These are phyloP conservation scores for Eremophila alpestris DNA, from an alignment of 2,797 vertebrate species.

Conservation along the genomic window DNA sequence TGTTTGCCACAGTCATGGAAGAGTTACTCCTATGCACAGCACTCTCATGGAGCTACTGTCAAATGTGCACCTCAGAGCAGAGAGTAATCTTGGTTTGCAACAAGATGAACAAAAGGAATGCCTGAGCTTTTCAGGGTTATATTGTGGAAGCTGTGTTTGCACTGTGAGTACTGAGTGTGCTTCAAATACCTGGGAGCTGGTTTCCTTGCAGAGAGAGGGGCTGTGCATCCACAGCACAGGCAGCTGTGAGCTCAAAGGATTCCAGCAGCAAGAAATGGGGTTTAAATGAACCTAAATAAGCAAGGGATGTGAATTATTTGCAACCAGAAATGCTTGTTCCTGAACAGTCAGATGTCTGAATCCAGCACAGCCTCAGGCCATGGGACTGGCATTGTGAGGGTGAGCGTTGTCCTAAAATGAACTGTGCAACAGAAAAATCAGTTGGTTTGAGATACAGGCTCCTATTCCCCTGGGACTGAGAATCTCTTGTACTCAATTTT, in stretches of 20 bases:
- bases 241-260: not conserved
- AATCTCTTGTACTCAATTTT: conserved; percentile 4
- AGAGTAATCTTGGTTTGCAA: not conserved
- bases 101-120: not conserved
- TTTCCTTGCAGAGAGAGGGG: not conserved
- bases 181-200: not conserved
- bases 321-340: not conserved
- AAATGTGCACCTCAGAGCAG: accelerated
- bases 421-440: not conserved
- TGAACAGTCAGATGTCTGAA: conserved; percentile 32
- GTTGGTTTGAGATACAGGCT: not conserved
- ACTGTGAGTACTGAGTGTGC: not conserved
- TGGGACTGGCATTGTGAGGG: conserved; percentile 5
- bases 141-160: not conserved
- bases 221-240: not conserved
- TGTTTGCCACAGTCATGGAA: not conserved
- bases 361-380: conserved; percentile 16
- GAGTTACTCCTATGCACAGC: accelerated
- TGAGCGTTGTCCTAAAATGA: conserved; percentile 44
- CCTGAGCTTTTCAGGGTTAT: not conserved
- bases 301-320: conserved; percentile 9
- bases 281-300: not conserved
- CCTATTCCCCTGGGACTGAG: not conserved
- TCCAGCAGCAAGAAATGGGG: not conserved
- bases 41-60: not conserved